Evolutionary conservation across 2,797 vertebrate genomes (phyloP).

Genomic region (Gymnoscopelus microlampas): DNA sequence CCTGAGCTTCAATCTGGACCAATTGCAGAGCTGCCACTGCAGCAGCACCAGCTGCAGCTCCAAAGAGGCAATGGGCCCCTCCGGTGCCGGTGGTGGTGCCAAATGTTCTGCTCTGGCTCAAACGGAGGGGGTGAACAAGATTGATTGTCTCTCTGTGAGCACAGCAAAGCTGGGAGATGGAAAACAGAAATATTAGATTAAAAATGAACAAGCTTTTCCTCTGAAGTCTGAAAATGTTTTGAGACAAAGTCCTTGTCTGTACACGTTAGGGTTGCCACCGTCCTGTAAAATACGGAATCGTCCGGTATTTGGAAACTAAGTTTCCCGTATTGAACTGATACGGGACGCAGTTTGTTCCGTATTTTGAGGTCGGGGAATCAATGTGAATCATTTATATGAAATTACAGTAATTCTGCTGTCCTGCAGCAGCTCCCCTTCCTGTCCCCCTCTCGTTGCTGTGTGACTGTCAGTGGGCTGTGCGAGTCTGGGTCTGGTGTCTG

Average conservation of each 20-base stretch:
- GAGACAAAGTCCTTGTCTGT: constrained; percentile 62
- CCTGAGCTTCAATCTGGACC: constrained; percentile 83
- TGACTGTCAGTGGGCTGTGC: no score
- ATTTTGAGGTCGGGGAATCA: no score
- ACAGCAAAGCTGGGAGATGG: constrained; percentile 75
- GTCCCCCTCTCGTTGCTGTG: no score
- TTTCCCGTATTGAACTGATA: no score
- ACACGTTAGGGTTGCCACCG: no score
- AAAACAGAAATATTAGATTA: constrained; percentile 79
- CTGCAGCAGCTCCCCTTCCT: no score
- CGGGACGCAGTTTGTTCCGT: no score
- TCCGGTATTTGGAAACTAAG: constrained; percentile 5
- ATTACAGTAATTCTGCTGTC: no score
- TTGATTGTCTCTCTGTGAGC: constrained; percentile 67
- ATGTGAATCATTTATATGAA: no score
- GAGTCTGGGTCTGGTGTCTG: no score
- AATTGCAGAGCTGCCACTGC: constrained; percentile 82
- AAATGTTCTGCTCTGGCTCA: constrained; percentile 53
- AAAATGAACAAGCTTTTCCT: constrained; percentile 49
- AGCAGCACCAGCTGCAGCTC: constrained; percentile 55
- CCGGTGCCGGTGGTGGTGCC: constrained; percentile 47
- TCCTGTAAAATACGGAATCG: no score
- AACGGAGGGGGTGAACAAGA: constrained; percentile 53
- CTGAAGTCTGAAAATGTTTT: constrained; percentile 28
- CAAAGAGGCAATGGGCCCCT: constrained; percentile 62